Conservation (phyloP, 2,797 vertebrate genomes). For the Silurus aristotelis region DNA sequence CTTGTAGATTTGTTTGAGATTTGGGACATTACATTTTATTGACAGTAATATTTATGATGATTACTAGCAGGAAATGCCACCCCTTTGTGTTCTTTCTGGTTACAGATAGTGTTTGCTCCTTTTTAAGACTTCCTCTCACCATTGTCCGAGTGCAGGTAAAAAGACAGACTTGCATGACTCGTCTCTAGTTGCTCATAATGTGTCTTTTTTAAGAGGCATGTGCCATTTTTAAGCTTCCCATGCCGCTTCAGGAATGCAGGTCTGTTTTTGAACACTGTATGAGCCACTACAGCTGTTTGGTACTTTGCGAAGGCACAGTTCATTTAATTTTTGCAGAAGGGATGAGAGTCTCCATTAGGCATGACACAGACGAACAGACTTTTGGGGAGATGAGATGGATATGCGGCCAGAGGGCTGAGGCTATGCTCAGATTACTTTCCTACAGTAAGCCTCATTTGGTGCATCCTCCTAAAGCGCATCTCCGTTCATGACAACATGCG, state of each 20-base stretch:
- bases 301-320: constrained; percentile 56
- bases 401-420: constrained; percentile 56
- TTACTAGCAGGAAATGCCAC: neutral
- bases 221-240: neutral
- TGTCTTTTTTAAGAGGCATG: neutral
- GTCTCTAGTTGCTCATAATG: neutral
- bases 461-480: constrained; percentile 48
- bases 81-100: too few relatives aligned
- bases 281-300: constrained; percentile 31
- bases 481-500: constrained; percentile 43
- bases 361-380: constrained; percentile 54
- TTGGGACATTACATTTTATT: neutral
- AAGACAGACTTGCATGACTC: neutral
- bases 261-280: constrained; percentile 8
- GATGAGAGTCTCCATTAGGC: constrained; percentile 58
- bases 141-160: neutral
- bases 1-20: neutral
- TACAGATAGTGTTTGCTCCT: neutral
- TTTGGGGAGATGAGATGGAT: constrained; percentile 54
- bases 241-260: constrained; percentile 30
- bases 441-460: constrained; percentile 58
- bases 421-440: constrained; percentile 60
- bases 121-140: neutral
- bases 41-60: neutral
- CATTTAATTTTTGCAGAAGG: constrained; percentile 59